Conservation (phyloP, 1,140 invertebrate genomes). For the Dinoponera quadriceps region DNA sequence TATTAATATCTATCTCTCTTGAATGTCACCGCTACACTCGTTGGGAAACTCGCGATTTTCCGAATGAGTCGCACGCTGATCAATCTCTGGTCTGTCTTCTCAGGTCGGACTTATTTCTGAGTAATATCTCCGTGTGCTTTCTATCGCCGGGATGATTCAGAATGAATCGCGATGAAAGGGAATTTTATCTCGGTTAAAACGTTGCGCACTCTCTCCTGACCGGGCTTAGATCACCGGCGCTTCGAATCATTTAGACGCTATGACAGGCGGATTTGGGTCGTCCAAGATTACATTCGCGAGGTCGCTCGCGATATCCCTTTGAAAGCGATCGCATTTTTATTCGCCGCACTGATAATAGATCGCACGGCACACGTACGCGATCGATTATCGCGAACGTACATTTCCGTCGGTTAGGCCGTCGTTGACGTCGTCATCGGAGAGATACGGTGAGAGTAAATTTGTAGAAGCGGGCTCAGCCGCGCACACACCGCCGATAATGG, state of each 20-base stretch:
- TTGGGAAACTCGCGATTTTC: no score
- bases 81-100: no score
- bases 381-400: not conserved
- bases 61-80: no score
- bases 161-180: no score
- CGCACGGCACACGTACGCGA: not conserved
- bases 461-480: not conserved
- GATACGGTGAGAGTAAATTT: conserved; percentile 15
- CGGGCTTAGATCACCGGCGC: not conserved
- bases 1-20: no score
- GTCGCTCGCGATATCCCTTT: not conserved
- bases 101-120: no score
- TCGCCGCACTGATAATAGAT: not conserved
- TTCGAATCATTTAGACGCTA: not conserved
- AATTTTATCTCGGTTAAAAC: no score
- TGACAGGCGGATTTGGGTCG: not conserved
- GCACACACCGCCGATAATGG: conserved; percentile 4
- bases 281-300: conserved; percentile 2
- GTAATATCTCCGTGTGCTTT: no score
- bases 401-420: not conserved
- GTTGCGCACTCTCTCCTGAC: no score
- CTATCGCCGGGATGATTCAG: no score
- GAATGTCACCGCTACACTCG: no score
- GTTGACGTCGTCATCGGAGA: no score
- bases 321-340: not conserved